phyloP scores from a whole-genome alignment of 2,113 vertebrate species.

The Murina feae region DNA sequence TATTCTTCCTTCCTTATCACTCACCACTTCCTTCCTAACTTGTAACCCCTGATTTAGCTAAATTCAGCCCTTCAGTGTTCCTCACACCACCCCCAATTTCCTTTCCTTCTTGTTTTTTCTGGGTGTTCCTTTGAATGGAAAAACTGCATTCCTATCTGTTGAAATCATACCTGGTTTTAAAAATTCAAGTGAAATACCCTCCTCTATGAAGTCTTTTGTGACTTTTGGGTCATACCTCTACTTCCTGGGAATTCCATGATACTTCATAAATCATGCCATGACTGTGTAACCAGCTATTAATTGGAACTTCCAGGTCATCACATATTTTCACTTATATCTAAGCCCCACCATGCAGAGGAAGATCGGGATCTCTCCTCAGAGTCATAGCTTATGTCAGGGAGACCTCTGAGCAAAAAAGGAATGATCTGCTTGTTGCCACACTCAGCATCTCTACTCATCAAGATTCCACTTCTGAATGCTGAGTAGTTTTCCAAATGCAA shows the following conservation, averaged over 20 bases:
- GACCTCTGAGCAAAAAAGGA: background rate
- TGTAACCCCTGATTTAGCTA: background rate
- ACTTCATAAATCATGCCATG: background rate
- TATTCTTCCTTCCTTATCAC: background rate
- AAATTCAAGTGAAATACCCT: background rate
- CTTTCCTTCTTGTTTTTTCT: background rate
- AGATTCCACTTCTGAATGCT: background rate
- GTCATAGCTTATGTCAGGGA: background rate
- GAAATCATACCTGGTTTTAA: background rate
- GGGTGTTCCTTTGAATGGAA: background rate
- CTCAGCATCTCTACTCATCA: background rate
- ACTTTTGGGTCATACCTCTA: background rate
- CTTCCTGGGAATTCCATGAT: background rate
- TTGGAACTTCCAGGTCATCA: background rate
- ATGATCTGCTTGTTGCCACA: background rate
- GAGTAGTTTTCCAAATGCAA: background rate
- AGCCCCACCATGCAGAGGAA: background rate
- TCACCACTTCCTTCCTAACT: background rate
- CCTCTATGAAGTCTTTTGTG: background rate
- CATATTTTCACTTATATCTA: background rate
- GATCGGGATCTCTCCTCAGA: background rate
- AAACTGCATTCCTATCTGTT: background rate
- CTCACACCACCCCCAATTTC: background rate
- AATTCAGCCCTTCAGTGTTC: background rate
- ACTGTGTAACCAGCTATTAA: background rate